Evolutionary conservation across 2,797 vertebrate species (phyloP).

Genomic region (Synanceia verrucosa): DNA sequence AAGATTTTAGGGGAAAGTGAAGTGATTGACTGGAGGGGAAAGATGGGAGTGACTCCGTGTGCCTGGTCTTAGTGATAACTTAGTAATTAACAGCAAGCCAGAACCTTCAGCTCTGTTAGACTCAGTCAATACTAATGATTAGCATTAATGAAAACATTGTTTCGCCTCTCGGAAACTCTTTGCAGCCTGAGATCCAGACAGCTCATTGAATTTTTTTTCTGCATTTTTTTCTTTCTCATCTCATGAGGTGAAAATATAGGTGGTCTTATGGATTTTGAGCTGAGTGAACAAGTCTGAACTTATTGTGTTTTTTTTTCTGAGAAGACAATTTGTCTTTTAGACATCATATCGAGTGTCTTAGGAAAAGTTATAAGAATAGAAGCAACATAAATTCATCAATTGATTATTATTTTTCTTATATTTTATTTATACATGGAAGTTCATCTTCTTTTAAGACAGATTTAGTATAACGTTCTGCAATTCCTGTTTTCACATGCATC

Average conservation of each 20-base stretch:
- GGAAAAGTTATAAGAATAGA: too few relatives aligned
- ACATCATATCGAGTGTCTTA: not conserved
- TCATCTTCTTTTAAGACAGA: not conserved
- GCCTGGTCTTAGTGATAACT: constrained; percentile 33
- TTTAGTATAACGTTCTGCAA: not conserved
- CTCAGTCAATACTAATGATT: constrained; percentile 63
- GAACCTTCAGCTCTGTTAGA: constrained; percentile 38
- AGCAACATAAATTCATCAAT: not conserved
- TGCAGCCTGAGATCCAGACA: not conserved
- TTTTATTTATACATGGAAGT: not conserved
- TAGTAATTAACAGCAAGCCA: constrained; percentile 54
- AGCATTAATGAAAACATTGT: constrained; percentile 59
- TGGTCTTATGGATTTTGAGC: not conserved
- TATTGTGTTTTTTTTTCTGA: not conserved
- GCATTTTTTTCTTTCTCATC: not conserved
- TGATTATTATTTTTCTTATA: not conserved
- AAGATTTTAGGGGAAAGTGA: not conserved
- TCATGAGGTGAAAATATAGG: not conserved
- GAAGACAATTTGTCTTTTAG: not conserved
- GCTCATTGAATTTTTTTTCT: too few relatives aligned
- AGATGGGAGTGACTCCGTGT: not conserved
- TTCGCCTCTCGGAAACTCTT: constrained; percentile 24
- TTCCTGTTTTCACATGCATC: not conserved
- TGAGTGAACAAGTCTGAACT: not conserved
- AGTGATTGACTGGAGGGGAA: not conserved